Base-by-base conservation (phyloP, 2,888 invertebrate genomes). In the Laothoe populi region DNA sequence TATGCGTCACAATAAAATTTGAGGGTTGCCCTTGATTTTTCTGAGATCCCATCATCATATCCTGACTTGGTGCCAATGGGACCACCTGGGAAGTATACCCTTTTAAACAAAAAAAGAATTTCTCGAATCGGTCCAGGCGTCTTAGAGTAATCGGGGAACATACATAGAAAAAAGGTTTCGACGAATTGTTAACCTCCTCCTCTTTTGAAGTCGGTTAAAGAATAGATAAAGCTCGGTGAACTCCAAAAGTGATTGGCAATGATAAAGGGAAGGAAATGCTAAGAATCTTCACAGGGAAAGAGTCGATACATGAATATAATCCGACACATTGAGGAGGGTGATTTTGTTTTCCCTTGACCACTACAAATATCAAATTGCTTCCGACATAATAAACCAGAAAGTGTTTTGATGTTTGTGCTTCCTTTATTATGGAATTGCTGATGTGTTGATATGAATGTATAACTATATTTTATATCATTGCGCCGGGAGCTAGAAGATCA, bases 231-330 rank as follows among this genome's bases (percentile, higher is more conserved):
- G 1, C 19, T 19, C 19, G 11, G 21, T 31, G 53, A 53, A 35
- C 53, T 53, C 31, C 10, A 49, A 49, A 31, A 53, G 49, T 53
- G 49, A 53, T 53, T 53, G 49, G 19, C 49, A 35, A 35, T 53
- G 53, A 53, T 53, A 35, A 31, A 53, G 35, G 19, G 24, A 19
- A 53, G 19, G 53, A 19, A 53, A 53, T 35, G 8, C 16, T 49
- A 8, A 21, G 26, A 8, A 31, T 3, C 48, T 53, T 31, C 19
- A 31, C 16, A 5, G n/a, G 53, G 35, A 19, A 35, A 53, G 53
- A 16, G 26, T n/a, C 23, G n/a, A n/a, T 42, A 23, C 4, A 23
- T n/a, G 21, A 42, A 58, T 44, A 24, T 58, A 44, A 58, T 44
- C 44, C 26, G 44, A 58, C 42, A 44, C n/a, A 38, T 44, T 53